Base-by-base conservation (phyloP, 37 sponge, comb jelly and placozoan genomes). In the Aphrocallistes beatrix region DNA sequence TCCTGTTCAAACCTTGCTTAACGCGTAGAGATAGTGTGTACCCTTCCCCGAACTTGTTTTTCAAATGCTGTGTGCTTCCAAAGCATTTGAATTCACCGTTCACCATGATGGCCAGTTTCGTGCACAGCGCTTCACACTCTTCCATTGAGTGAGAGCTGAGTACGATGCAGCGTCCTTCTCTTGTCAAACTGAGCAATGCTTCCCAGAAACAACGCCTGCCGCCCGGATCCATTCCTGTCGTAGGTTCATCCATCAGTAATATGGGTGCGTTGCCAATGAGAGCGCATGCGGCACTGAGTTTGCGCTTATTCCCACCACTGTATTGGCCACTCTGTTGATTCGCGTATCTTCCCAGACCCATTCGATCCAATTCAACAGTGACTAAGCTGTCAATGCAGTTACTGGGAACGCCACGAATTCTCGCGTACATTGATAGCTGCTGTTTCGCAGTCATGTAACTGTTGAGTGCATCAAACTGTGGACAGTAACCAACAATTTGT, bases 51-150 rank as follows among this genome's bases (percentile, higher is more conserved):
- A 60, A 97, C 94, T 92, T 97, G 89, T 38, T 93, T 87, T 97
- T 97, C 86, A 97, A 91, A 45, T 97, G 98, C 50, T 97, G 98
- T 13, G 89, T 88, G 51, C 98, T 93, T 1, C 98, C 98, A 13
- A 97, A 86, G 87, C 98, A 94, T 83, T 94, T 94, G 91, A 97
- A 97, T 32, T 83, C 39, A 36, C 98, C 99, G 85, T 98, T 98
- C 42, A 95, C 95, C 94, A 95, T 94, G 88, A 95, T 95, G 60
- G 93, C 95, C 36, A 98, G 87, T 34, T 93, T 69, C 37, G 92
- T 98, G 50, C 99, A 98, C 85, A 98, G 87, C 51, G 99, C 99
- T 85, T 98, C 99, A 91, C 99, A 98, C 87, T 98, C 99, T 85
- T 98, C 96, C 96, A 98, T 98, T 51, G 92, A 91, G 87, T 93